Evolutionary conservation across 2,113 vertebrate species (phyloP).

Genomic region (Fulica atra): DNA sequence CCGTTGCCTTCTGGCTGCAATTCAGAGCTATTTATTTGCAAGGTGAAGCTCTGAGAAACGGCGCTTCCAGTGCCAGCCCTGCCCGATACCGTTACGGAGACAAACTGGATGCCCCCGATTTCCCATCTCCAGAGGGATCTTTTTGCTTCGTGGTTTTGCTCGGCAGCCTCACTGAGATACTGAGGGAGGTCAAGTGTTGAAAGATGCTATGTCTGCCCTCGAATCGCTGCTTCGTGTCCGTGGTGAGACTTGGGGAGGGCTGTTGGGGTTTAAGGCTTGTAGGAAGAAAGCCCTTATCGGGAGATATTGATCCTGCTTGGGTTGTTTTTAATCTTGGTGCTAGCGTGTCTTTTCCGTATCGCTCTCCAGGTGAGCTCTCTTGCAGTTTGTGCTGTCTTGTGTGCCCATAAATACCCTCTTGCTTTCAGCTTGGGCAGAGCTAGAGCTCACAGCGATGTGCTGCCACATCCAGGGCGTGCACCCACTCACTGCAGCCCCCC

Average conservation of each 20-base stretch:
- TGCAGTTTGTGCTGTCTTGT: not conserved
- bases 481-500: fast-evolving
- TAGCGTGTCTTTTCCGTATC: fast-evolving
- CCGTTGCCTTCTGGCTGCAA: constrained; percentile 73
- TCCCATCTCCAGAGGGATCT: constrained; percentile 19
- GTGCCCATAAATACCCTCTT: not conserved
- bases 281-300: not conserved
- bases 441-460: not conserved
- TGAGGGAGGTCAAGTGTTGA: not conserved
- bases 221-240: not conserved
- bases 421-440: not conserved
- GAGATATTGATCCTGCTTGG: not conserved
- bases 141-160: not conserved
- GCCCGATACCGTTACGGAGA: constrained; percentile 50
- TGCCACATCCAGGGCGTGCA: not conserved
- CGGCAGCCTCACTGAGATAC: not conserved
- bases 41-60: constrained; percentile 73
- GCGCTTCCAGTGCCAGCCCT: constrained; percentile 5
- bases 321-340: not conserved
- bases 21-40: constrained; percentile 81
- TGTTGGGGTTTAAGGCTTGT: not conserved
- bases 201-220: not conserved
- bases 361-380: not conserved
- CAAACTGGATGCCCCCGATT: constrained; percentile 33
- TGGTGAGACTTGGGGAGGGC: not conserved